Percentiles rank a stretch among this genome's conserved stretches.
These are phyloP conservation scores for Cenopis cana DNA, from an alignment of 2,888 invertebrate genomes.

Conservation along the genomic window DNA sequence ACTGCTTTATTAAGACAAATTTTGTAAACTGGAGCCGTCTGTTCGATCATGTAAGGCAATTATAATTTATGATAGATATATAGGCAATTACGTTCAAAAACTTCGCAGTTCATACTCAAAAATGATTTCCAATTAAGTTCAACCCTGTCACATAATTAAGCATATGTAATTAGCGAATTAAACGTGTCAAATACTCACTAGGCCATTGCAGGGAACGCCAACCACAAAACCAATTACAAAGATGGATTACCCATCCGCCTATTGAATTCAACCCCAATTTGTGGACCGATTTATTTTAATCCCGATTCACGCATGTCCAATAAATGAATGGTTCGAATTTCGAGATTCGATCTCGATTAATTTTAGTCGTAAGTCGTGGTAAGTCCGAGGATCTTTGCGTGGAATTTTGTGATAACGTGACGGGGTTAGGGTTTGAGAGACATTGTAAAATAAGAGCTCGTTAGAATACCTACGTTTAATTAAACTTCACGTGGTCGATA, in stretches of 20 bases:
- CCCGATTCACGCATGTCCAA: conserved; percentile 72
- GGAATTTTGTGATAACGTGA: conserved; percentile 17
- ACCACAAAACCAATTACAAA: conserved; percentile 75
- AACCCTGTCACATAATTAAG: conserved; percentile 45
- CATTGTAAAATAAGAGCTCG: neutral
- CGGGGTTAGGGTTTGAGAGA: neutral
- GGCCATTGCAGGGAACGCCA: conserved; percentile 51
- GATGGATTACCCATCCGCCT: conserved; percentile 74
- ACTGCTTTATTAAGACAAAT: too few relatives aligned
- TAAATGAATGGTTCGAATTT: conserved; percentile 64
- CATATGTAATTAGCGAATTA: conserved; percentile 47
- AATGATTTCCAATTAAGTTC: conserved; percentile 4
- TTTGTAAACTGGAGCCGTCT: too few relatives aligned
- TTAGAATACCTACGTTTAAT: too few relatives aligned
- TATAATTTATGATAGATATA: too few relatives aligned
- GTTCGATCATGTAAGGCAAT: too few relatives aligned
- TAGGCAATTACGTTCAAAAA: neutral
- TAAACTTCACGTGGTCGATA: too few relatives aligned
- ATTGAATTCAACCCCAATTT: conserved; percentile 74
- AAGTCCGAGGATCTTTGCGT: conserved; percentile 18
- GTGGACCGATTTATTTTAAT: conserved; percentile 78
- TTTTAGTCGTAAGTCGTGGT: conserved; percentile 43
- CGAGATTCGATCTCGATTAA: conserved; percentile 58
- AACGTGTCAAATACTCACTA: conserved; percentile 60
- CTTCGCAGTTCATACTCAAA: neutral